A percentile compares a stretch with the other conserved stretches of the same genome.
These are phyloP conservation scores for Lepidonotus clava DNA, from an alignment of 2,888 invertebrate species.

Conservation along the genomic window DNA sequence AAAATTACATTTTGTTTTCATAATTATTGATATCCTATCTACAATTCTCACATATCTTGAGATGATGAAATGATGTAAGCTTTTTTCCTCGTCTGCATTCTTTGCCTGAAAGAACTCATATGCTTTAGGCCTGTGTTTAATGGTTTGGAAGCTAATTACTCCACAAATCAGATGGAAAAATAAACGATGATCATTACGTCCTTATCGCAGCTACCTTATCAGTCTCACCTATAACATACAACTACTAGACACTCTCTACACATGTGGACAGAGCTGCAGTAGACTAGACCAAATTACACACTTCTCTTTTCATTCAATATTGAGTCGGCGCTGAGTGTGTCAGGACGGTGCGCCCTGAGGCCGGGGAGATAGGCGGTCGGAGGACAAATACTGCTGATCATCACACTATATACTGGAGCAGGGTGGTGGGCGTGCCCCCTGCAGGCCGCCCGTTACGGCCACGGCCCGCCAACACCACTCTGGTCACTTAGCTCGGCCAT, in stretches of 20 bases:
- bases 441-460: neutral
- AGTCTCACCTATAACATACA: neutral
- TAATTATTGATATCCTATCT: too few species aligned
- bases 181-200: too few species aligned
- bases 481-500: slow-evolving; percentile 29
- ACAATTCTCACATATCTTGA: too few species aligned
- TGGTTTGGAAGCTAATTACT: too few species aligned
- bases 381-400: slow-evolving; percentile 3
- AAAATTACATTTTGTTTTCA: too few species aligned
- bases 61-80: too few species aligned
- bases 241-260: neutral
- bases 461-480: slow-evolving; percentile 16
- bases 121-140: too few species aligned
- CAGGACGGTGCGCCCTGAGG: neutral
- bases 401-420: neutral
- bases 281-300: neutral
- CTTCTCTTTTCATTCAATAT: neutral
- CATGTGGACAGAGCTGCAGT: neutral
- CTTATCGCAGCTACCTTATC: slow-evolving; percentile 16
- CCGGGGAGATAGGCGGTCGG: neutral
- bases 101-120: too few species aligned
- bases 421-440: neutral
- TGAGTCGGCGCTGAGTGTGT: neutral
- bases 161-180: too few species aligned
- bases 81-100: too few species aligned